Conservation (phyloP, 2,888 invertebrate genomes). For the Lithophane leautieri region DNA sequence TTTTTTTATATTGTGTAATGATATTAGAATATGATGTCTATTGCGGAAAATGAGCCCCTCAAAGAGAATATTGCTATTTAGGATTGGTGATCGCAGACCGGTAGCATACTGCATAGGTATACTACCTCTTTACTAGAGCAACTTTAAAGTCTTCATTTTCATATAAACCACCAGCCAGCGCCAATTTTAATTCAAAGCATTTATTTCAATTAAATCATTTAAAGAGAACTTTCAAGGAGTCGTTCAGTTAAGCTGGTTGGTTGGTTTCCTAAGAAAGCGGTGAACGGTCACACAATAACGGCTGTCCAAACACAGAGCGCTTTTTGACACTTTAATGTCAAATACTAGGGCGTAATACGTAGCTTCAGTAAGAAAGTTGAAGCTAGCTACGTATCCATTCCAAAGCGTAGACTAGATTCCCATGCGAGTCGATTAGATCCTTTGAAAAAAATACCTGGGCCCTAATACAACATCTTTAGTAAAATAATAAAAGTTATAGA, state of each 20-base stretch:
- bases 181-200: too few relatives aligned
- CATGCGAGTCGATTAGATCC: background rate
- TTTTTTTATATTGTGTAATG: constrained; percentile 16
- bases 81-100: background rate
- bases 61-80: background rate
- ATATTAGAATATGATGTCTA: background rate
- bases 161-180: background rate
- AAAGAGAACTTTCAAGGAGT: background rate
- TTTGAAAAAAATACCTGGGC: too few relatives aligned
- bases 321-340: too few relatives aligned
- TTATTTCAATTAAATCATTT: background rate
- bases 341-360: too few relatives aligned
- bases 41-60: background rate
- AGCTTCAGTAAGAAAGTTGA: background rate
- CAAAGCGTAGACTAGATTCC: background rate
- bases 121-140: background rate
- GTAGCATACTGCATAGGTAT: too few relatives aligned
- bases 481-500: background rate
- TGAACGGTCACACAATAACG: too few relatives aligned
- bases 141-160: background rate
- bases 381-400: background rate
- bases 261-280: too few relatives aligned
- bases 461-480: background rate
- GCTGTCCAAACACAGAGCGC: too few relatives aligned
- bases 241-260: too few relatives aligned